A percentile compares a stretch with the other conserved stretches of the same genome.
phyloP scores from a whole-genome alignment of 2,888 invertebrate genomes.

The Bellardia bayeri region DNA sequence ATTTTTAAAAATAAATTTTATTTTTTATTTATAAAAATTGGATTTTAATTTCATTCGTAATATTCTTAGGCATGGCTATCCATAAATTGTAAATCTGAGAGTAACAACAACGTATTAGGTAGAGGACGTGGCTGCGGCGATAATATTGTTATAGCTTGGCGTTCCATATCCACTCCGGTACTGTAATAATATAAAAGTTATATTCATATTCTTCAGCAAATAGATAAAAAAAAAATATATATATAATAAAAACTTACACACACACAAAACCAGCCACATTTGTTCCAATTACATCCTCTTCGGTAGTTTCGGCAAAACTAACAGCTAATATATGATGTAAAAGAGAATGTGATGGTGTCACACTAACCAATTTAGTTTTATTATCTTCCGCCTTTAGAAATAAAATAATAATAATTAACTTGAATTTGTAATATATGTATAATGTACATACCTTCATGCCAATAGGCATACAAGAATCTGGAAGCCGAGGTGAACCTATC shows the following conservation, averaged over 20 bases:
- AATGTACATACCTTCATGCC: slow-evolving; percentile 90
- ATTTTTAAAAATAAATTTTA: slow-evolving; percentile 20
- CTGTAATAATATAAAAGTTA: slow-evolving; percentile 85
- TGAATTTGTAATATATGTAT: neutral
- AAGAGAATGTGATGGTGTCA: slow-evolving; percentile 90
- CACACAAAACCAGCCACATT: slow-evolving; percentile 96
- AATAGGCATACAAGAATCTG: slow-evolving; percentile 97
- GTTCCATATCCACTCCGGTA: slow-evolving; percentile 94
- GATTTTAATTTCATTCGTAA: neutral
- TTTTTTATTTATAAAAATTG: neutral
- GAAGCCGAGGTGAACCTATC: slow-evolving; percentile 96
- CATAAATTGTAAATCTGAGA: slow-evolving; percentile 97
- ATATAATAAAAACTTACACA: slow-evolving; percentile 88
- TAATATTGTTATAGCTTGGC: slow-evolving; percentile 93
- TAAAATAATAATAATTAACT: neutral
- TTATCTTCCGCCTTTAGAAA: slow-evolving; percentile 89
- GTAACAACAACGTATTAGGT: slow-evolving; percentile 93
- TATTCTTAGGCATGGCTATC: slow-evolving; percentile 88
- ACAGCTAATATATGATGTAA: slow-evolving; percentile 95
- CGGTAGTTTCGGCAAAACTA: slow-evolving; percentile 92
- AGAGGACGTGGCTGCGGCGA: slow-evolving; percentile 97
- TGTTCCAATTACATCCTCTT: slow-evolving; percentile 93
- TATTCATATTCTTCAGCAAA: neutral
- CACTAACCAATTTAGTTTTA: slow-evolving; percentile 93
- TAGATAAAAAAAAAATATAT: too few relatives aligned